Evolutionary conservation across 2,113 vertebrate genomes (phyloP).

Genomic region (Nipponia nippon): DNA sequence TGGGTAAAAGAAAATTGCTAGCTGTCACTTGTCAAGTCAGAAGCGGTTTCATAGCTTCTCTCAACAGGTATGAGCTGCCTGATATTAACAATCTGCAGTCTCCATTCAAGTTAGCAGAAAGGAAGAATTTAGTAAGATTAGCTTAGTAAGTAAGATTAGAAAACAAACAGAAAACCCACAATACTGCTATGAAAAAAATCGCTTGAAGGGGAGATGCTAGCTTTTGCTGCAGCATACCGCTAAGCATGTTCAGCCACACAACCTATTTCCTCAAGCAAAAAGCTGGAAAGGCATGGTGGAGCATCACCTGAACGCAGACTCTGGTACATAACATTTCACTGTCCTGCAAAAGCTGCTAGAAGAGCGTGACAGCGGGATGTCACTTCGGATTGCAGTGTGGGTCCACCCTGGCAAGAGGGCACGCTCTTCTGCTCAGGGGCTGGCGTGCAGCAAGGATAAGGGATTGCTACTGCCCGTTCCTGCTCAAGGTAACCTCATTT

Average conservation of each 20-base stretch:
- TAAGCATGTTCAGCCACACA: background rate
- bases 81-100: background rate
- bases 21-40: background rate
- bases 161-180: background rate
- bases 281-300: background rate
- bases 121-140: background rate
- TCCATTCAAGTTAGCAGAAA: background rate
- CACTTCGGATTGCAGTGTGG: rapidly evolving
- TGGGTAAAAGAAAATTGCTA: background rate
- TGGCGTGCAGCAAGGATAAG: background rate
- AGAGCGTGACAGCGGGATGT: rapidly evolving
- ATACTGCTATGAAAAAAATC: background rate
- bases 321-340: background rate
- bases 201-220: background rate
- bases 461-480: background rate
- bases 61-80: background rate
- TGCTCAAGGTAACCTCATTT: background rate
- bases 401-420: background rate
- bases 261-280: background rate
- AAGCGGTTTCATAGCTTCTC: background rate
- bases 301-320: background rate
- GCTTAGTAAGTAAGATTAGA: background rate
- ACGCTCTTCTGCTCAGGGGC: background rate
- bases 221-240: background rate
- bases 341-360: background rate